Base-by-base conservation (phyloP, 2,797 vertebrate species). In the Amblyopsis hoosieri region DNA sequence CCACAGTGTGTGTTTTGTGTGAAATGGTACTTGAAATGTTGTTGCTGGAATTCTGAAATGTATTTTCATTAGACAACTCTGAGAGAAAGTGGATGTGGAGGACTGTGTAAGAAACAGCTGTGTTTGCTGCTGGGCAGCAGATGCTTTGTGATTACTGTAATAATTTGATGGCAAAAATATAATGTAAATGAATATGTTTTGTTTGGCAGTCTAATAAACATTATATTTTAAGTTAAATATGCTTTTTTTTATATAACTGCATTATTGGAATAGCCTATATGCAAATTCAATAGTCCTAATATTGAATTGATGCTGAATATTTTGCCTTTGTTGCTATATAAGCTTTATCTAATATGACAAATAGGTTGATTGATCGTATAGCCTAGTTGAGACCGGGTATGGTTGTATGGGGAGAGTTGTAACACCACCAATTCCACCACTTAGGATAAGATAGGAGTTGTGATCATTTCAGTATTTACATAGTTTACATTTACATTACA, bases 101-200 rank as follows among this genome's bases (percentile, higher is more conserved):
- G 37, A 72, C 50, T 31, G 9, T 82, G 72, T 70, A 70, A 64
- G 76, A 51, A 53, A 62, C 75, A 73, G 77, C 69, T 45, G 69
- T 6, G 47, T 67, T 67, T 61, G 74, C 87, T 89, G 88, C 85
- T 85, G 87, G 78, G 72, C 86, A 86, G 86, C 82, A 78, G 64
- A 76, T 67, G 33, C 12, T 66, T 59, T 56, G 54, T 65, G 54
- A 65, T 58, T 29, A 59, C n/a, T 6, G 54, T 55, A 55, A 31
- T 63, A 64, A 58, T 62, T 61, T 72, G 61, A 37, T 54, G 48
- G 53, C 46, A 29, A 66, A 60, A 55, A 68, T 47, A 12, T 19
- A 47, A 55, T 72, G 48, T 66, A 47, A 74, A 58, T 64, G 53
- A 69, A 13, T 54, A 2, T 5, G 47, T 37, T 66, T 78, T 1